A percentile compares a stretch with the other conserved stretches of the same genome.
phyloP scores from a whole-genome alignment of 2,888 invertebrate genomes.

The Cataglyphis rosenhaueri region DNA sequence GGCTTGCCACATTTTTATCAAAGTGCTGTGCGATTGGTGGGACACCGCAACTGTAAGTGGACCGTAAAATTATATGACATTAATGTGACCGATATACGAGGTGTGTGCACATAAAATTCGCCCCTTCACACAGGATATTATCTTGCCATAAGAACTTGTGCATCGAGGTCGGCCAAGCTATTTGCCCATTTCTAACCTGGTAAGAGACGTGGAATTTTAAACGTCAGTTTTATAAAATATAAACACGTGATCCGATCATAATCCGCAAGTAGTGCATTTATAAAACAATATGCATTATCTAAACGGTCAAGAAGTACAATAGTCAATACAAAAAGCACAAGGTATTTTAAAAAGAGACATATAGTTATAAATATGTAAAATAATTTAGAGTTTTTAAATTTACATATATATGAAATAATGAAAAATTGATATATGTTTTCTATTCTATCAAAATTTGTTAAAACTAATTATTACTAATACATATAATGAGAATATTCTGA shows the following conservation, averaged over 20 bases:
- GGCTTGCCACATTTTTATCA: slow-evolving; percentile 43
- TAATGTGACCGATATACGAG: slow-evolving; percentile 66
- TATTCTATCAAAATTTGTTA: background rate
- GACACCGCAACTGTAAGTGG: slow-evolving; percentile 34
- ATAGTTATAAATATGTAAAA: background rate
- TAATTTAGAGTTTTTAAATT: background rate
- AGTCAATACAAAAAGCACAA: slow-evolving; percentile 16
- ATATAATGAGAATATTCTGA: background rate
- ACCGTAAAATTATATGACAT: slow-evolving; percentile 72
- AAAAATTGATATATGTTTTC: background rate
- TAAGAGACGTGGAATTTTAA: slow-evolving; percentile 46
- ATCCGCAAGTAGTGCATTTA: slow-evolving; percentile 27
- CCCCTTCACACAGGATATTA: slow-evolving; percentile 53
- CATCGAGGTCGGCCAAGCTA: slow-evolving; percentile 10
- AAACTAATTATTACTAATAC: background rate
- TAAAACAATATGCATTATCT: slow-evolving; percentile 39
- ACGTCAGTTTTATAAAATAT: slow-evolving; percentile 43
- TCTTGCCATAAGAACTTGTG: slow-evolving; percentile 38
- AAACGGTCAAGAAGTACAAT: slow-evolving; percentile 11
- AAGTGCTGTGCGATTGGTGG: slow-evolving; percentile 39
- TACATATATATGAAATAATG: background rate
- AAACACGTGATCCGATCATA: slow-evolving; percentile 44
- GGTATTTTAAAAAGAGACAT: slow-evolving; percentile 1
- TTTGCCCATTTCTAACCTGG: slow-evolving; percentile 47
- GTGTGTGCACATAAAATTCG: slow-evolving; percentile 52